These are phyloP conservation scores for Lampropteryx suffumata DNA, from an alignment of 2,888 invertebrate genomes.

Conservation along the genomic window DNA sequence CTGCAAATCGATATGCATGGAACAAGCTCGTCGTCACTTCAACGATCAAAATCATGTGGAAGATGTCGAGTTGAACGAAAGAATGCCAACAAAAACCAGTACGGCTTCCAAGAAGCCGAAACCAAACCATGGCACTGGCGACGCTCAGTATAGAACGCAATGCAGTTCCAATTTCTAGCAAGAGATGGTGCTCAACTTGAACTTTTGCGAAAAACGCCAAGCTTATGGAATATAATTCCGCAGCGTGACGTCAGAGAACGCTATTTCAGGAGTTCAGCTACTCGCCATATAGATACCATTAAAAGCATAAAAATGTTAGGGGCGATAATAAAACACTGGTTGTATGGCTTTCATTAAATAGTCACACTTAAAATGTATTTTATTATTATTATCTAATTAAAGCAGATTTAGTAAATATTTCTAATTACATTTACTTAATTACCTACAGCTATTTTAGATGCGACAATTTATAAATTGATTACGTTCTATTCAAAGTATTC, in stretches of 20 bases:
- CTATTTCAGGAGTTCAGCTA: constrained; percentile 26
- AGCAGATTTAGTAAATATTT: constrained; percentile 68
- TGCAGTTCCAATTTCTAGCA: neutral
- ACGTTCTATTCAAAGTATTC: no score
- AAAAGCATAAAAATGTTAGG: constrained; percentile 22
- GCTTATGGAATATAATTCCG: neutral
- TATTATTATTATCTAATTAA: constrained; percentile 57
- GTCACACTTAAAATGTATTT: constrained; percentile 31
- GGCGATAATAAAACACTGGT: constrained; percentile 33
- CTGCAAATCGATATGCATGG: constrained; percentile 59
- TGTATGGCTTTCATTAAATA: constrained; percentile 30
- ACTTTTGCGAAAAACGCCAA: no score
- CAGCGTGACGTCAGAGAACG: neutral
- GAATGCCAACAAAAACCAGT: constrained; percentile 34
- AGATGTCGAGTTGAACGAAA: constrained; percentile 54
- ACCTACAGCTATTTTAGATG: no score
- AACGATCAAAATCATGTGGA: constrained; percentile 21
- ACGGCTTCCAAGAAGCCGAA: constrained; percentile 31
- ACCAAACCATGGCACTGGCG: constrained; percentile 29
- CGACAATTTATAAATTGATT: no score
- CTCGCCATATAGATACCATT: constrained; percentile 41
- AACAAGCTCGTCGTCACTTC: constrained; percentile 45
- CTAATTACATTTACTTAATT: no score
- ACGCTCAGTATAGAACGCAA: constrained; percentile 18
- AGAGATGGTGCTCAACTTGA: neutral